These are phyloP conservation scores for Esox lucius DNA, from an alignment of 2,797 vertebrate species.

Conservation along the genomic window DNA sequence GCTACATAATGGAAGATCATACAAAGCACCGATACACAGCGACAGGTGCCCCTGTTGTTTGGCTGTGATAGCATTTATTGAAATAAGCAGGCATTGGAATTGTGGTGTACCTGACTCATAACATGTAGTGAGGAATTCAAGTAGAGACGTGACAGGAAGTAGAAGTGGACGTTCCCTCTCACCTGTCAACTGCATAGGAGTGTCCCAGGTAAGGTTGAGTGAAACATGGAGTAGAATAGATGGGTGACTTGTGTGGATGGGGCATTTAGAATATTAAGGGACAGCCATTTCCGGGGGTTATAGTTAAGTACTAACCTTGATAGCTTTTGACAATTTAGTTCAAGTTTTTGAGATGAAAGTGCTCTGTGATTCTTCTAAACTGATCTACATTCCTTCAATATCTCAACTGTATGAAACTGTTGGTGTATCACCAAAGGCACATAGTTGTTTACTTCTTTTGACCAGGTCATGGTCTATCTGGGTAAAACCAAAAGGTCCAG, in stretches of 20 bases:
- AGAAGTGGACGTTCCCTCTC: neutral
- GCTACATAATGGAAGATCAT: neutral
- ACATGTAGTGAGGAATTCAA: conserved; percentile 2
- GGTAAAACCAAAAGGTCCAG: no score
- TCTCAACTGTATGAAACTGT: neutral
- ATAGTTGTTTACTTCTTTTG: no score
- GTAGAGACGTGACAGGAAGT: neutral
- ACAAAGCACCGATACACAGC: neutral
- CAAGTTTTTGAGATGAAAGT: conserved; percentile 49
- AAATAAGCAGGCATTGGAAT: neutral
- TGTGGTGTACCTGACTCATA: neutral
- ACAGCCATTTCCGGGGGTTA: neutral
- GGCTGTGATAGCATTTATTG: neutral
- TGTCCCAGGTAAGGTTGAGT: conserved; percentile 10
- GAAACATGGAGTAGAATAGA: conserved; percentile 21
- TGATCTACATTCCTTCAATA: conserved; percentile 45
- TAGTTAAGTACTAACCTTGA: neutral
- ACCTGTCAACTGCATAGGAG: neutral
- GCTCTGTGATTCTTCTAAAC: conserved; percentile 43
- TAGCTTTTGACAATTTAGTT: conserved; percentile 3
- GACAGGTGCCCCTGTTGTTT: neutral
- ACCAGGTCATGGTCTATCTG: no score
- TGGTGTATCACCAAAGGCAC: neutral
- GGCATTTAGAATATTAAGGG: conserved; percentile 29
- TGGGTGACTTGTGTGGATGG: conserved; percentile 12